Conservation (phyloP, 1,140 invertebrate genomes). For the Lordiphosa mommai region DNA sequence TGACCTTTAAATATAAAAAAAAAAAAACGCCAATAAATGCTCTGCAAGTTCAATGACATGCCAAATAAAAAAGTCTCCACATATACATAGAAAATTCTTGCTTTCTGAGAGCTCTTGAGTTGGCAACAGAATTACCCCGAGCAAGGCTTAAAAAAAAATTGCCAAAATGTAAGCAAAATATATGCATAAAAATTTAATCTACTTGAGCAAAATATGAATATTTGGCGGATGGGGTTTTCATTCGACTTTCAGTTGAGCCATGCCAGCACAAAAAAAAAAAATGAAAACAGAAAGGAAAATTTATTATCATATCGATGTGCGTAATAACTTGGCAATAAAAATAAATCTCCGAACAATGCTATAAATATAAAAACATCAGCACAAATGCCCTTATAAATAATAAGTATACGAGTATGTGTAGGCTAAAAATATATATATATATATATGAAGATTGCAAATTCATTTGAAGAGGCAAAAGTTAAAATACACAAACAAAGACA, state of each 20-base stretch:
- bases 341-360: conserved; percentile 71
- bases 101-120: conserved; percentile 44
- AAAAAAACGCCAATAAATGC: conserved; percentile 10
- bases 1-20: conserved; percentile 31
- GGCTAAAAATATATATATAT: conserved; percentile 39
- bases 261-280: conserved; percentile 16
- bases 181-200: conserved; percentile 68
- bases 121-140: conserved; percentile 67
- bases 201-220: conserved; percentile 36
- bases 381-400: conserved; percentile 76
- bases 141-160: conserved; percentile 43
- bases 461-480: conserved; percentile 46
- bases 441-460: conserved; percentile 68
- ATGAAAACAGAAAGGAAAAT: conserved; percentile 36
- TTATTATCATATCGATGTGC: conserved; percentile 78
- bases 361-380: conserved; percentile 77
- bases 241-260: conserved; percentile 39
- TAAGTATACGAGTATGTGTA: conserved; percentile 41
- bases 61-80: conserved; percentile 30
- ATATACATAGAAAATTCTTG: conserved; percentile 6
- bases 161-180: conserved; percentile 53
- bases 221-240: conserved; percentile 22
- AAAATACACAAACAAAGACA: conserved; percentile 47
- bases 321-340: conserved; percentile 78
- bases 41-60: conserved; percentile 49